Conservation (phyloP, 2,888 invertebrate genomes). For the Morpho helenor region DNA sequence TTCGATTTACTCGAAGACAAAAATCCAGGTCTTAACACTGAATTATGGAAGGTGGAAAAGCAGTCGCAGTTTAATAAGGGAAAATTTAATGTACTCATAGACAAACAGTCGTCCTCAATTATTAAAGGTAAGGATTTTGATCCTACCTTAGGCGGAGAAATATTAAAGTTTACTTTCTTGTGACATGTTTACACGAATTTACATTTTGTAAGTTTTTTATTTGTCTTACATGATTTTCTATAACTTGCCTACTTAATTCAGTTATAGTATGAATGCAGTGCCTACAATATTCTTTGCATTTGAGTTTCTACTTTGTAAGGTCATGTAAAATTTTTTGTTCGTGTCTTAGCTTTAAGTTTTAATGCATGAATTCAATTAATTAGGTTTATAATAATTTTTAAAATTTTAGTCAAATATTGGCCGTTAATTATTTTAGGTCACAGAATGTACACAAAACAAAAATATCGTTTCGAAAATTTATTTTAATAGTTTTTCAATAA, state of each 20-base stretch:
- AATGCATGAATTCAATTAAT: no score
- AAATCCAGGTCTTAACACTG: constrained; percentile 61
- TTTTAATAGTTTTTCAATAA: no score
- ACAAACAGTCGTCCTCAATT: constrained; percentile 50
- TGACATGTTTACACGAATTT: not conserved
- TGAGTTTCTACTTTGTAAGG: no score
- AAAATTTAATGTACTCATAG: constrained; percentile 49
- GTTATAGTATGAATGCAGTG: no score
- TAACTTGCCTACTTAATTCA: not conserved
- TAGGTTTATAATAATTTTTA: no score
- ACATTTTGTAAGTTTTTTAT: not conserved
- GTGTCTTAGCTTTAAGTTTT: no score
- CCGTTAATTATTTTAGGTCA: no score
- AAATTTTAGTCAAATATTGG: no score
- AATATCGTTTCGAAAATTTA: no score
- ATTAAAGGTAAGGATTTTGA: constrained; percentile 52
- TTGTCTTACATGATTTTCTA: not conserved
- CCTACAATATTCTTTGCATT: no score
- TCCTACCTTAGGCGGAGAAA: constrained; percentile 52
- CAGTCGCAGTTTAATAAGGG: constrained; percentile 48
- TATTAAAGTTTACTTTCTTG: constrained; percentile 52
- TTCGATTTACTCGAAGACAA: constrained; percentile 63
- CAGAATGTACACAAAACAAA: no score
- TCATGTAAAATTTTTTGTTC: no score
- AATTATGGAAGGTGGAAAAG: constrained; percentile 52